Conservation (phyloP, 1,140 invertebrate species). For the Pseudachorutes palmiensis region DNA sequence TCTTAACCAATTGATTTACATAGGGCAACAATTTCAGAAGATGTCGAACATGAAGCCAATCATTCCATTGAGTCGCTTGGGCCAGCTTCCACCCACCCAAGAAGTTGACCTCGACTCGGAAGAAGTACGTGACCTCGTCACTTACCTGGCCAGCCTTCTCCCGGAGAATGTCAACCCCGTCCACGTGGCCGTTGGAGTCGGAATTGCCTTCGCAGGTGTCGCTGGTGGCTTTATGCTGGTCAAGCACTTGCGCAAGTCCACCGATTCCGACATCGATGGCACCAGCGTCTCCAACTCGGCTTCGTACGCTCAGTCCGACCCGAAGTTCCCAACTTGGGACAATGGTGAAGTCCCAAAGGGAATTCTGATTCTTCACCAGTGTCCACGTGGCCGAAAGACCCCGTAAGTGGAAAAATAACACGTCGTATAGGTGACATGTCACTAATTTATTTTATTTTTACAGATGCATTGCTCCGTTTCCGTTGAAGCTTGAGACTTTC, state of each 20-base stretch:
- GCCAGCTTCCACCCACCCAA: no score
- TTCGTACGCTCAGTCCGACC: no score
- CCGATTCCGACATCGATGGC: no score
- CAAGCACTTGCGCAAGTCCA: no score
- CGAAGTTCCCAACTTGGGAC: neutral
- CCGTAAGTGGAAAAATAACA: neutral
- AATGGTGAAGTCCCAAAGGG: neutral
- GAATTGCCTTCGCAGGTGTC: neutral
- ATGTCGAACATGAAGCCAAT: neutral
- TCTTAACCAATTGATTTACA: neutral
- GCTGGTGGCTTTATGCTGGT: no score
- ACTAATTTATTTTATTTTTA: neutral
- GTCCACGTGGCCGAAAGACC: slow-evolving; percentile 1
- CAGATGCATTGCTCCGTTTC: slow-evolving; percentile 31
- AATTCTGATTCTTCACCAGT: neutral
- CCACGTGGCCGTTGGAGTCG: neutral
- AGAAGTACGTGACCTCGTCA: neutral
- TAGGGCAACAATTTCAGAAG: neutral
- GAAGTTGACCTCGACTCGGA: slow-evolving; percentile 3
- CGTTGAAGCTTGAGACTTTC: slow-evolving; percentile 39
- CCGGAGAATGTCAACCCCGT: neutral
- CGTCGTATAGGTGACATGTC: neutral
- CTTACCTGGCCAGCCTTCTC: neutral
- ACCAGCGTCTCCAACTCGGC: no score
- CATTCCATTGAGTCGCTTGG: neutral